Evolutionary conservation across 2,888 invertebrate species (phyloP), one percentile per base, ranked within the genome.

Genomic region (Omphaloscelis lunosa): DNA sequence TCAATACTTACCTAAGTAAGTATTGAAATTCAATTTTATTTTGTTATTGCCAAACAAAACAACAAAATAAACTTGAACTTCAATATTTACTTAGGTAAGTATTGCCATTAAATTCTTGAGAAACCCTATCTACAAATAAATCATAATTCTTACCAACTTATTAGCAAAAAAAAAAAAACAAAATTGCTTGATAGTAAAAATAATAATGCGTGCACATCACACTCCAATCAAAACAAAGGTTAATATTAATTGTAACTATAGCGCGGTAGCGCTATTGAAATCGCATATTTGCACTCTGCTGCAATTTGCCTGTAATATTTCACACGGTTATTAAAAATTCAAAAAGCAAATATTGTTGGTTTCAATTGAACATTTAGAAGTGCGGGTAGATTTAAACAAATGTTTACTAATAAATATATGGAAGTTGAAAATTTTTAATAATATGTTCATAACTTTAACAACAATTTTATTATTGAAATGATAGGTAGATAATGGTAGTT

Each of bases 261-360:
- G 45, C 41, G 34, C 34, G 34, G 34, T 5, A 34, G 5, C 34
- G 61, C 23, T 53, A 68, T 65, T 68, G 58, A 85, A 75, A 68
- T 48, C 39, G 56, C 41, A 79, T 74, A 74, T 79, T 67, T 48
- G 51, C 41, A 67, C 53, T 23, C 51, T 11, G 41, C 45, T 65
- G 58, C 63, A 62, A 77, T 73, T 67, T 61, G 29, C 6, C 45
- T 69, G 73, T 69, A 61, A 82, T 66, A 68, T 74, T 73, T 68
- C 66, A 66, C 41, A 23, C 56, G 39, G 53, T 63, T 85, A 85
- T 69, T 76, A 76, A 86, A 84, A 75, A 86, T 61, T 72, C 34
- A 63, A 72, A 85, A 76, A 58, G 51, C 73, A 69, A 65, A 84
- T 66, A 59, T n/a, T 41, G 72, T 45, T 48, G 76, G 67, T 9